Percentiles rank a stretch among this genome's conserved stretches.
These are phyloP conservation scores for Theropithecus gelada DNA, from an alignment of 2,113 vertebrate genomes.

Conservation along the genomic window DNA sequence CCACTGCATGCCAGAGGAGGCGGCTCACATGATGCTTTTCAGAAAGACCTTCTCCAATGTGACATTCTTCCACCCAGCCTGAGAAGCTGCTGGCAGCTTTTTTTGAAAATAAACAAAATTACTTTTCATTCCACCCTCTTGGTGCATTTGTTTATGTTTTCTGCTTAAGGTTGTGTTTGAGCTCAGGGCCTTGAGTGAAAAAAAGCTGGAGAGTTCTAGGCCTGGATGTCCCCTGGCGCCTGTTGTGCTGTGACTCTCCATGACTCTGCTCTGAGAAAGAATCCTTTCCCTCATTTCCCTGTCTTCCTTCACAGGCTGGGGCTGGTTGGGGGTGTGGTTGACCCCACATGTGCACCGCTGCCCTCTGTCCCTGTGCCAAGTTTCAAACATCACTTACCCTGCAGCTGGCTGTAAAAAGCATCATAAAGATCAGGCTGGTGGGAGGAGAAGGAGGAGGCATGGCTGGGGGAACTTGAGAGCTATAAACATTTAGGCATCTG, in stretches of 20 bases:
- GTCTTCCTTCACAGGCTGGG: background rate
- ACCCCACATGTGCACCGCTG: background rate
- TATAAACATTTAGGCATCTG: constrained; percentile 63
- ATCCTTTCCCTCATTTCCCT: background rate
- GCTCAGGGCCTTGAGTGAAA: background rate
- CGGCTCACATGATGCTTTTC: background rate
- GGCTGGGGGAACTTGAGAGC: constrained; percentile 4
- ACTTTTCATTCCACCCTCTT: background rate
- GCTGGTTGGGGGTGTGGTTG: background rate
- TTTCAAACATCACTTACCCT: background rate
- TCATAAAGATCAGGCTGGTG: constrained; percentile 15
- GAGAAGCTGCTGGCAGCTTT: background rate
- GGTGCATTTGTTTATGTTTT: background rate
- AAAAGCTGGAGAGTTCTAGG: background rate
- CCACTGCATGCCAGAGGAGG: background rate
- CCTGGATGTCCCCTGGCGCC: background rate
- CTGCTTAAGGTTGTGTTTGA: background rate
- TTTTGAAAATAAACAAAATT: background rate
- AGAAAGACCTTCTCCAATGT: background rate
- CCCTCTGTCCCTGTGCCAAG: background rate
- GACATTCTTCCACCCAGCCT: background rate
- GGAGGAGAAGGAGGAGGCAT: background rate
- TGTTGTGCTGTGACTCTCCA: background rate
- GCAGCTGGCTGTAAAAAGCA: background rate
- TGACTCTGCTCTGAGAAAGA: background rate